phyloP scores from a whole-genome alignment of 2,113 vertebrate genomes.

The Pachypanchax playfairii region DNA sequence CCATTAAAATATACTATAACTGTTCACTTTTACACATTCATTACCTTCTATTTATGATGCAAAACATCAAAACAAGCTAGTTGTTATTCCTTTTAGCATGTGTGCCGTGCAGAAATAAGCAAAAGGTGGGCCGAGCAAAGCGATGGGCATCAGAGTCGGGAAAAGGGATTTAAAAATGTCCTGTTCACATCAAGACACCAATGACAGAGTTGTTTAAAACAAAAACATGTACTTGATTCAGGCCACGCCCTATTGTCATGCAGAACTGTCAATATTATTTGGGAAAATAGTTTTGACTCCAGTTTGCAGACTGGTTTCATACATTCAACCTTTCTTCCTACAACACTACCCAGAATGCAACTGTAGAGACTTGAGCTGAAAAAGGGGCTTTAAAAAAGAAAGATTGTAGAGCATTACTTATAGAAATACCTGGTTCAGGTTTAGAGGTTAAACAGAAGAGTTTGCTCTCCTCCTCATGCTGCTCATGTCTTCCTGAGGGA shows the following conservation, averaged over 20 bases:
- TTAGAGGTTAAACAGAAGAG: conserved; percentile 15
- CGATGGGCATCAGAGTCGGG: conserved; percentile 6
- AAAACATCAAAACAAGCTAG: conserved; percentile 30
- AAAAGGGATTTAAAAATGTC: conserved; percentile 7
- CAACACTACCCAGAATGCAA: not conserved
- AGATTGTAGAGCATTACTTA: conserved; percentile 13
- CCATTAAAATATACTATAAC: conserved; percentile 37
- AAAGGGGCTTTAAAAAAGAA: not conserved
- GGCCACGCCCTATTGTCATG: conserved; percentile 6
- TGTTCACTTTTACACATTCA: conserved; percentile 66
- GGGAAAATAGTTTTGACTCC: conserved; percentile 54
- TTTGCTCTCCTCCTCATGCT: conserved; percentile 15
- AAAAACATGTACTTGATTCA: not conserved
- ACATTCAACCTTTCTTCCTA: conserved; percentile 33
- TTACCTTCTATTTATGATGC: conserved; percentile 46
- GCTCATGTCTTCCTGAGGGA: conserved; percentile 11
- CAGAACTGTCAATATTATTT: conserved; percentile 5
- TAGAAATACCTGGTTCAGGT: conserved; percentile 24
- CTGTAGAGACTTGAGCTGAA: conserved; percentile 15
- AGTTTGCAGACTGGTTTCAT: conserved; percentile 26
- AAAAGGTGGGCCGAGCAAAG: conserved; percentile 33
- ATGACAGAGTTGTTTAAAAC: not conserved
- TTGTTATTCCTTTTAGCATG: conserved; percentile 41
- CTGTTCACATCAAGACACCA: conserved; percentile 14
- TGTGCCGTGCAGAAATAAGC: conserved; percentile 60